Evolutionary conservation across 2,113 vertebrate species (phyloP).

Genomic region (Macquaria australasica): DNA sequence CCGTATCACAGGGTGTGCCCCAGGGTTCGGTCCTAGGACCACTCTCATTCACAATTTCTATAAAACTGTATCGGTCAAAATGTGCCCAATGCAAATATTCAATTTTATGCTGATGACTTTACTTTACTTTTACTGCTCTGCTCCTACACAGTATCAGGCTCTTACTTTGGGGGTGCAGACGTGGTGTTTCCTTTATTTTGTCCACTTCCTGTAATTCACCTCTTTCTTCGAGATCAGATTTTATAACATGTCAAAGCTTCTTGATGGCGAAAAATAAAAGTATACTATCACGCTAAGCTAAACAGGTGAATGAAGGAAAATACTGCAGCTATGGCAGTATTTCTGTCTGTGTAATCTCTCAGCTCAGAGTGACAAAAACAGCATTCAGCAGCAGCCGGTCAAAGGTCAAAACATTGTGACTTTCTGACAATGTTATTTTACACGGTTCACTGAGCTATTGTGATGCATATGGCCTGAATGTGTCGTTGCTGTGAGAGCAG

Average conservation of each 20-base stretch:
- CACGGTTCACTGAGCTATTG: slow-evolving; percentile 24
- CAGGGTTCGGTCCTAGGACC: no score
- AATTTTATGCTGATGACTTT: no score
- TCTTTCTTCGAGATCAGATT: not conserved
- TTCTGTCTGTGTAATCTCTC: not conserved
- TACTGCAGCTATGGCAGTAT: not conserved
- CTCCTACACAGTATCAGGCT: no score
- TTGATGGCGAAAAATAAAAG: not conserved
- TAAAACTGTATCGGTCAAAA: no score
- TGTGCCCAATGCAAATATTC: no score
- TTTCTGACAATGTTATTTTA: slow-evolving; percentile 5
- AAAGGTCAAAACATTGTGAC: slow-evolving; percentile 26
- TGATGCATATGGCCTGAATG: not conserved
- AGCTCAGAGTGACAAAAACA: not conserved
- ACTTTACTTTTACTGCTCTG: no score
- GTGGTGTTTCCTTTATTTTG: not conserved
- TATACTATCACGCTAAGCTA: not conserved
- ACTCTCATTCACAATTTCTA: no score
- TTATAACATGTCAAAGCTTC: not conserved
- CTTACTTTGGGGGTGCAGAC: no score
- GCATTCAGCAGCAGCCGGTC: slow-evolving; percentile 30
- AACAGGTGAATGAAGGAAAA: not conserved
- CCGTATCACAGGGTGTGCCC: no score
- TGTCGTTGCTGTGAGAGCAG: not conserved
- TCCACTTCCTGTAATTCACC: not conserved